Conservation (phyloP, 2,888 invertebrate species). For the Pollenia angustigena region DNA sequence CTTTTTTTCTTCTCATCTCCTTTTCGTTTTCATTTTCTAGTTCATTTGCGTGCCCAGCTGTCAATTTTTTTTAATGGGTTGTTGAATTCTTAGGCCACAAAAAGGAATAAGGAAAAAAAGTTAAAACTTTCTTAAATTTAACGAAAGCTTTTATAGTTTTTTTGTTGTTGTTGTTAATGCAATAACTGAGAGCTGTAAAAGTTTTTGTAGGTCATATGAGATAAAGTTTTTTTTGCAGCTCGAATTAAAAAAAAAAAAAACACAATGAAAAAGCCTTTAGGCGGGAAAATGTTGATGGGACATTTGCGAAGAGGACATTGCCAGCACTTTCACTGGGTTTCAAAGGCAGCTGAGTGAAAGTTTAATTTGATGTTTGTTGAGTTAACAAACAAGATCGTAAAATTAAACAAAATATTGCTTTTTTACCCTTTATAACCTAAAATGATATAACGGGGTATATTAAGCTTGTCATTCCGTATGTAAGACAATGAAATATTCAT, state of each 20-base stretch:
- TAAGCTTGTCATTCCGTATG: no score
- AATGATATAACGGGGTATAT: no score
- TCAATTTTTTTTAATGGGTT: constrained; percentile 43
- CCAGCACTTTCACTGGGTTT: constrained; percentile 43
- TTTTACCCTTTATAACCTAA: no score
- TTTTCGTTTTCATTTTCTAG: constrained; percentile 23
- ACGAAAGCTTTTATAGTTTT: constrained; percentile 54
- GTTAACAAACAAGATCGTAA: background rate
- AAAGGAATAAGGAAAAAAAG: background rate
- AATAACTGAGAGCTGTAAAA: background rate
- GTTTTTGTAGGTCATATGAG: constrained; percentile 53
- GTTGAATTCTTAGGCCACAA: no score
- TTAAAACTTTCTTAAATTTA: constrained; percentile 42
- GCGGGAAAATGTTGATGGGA: constrained; percentile 19
- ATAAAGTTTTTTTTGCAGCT: background rate
- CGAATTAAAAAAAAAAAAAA: background rate
- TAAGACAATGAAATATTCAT: no score
- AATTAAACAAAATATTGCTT: no score
- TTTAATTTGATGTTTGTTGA: background rate
- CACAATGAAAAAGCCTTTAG: constrained; percentile 26
- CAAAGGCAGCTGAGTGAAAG: constrained; percentile 17
- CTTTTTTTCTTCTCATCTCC: constrained; percentile 23
- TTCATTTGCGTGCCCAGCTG: constrained; percentile 41
- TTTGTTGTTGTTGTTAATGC: background rate
- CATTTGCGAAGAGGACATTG: background rate